Conservation (phyloP, 2,113 vertebrate genomes). For the Spea multiplicata region DNA sequence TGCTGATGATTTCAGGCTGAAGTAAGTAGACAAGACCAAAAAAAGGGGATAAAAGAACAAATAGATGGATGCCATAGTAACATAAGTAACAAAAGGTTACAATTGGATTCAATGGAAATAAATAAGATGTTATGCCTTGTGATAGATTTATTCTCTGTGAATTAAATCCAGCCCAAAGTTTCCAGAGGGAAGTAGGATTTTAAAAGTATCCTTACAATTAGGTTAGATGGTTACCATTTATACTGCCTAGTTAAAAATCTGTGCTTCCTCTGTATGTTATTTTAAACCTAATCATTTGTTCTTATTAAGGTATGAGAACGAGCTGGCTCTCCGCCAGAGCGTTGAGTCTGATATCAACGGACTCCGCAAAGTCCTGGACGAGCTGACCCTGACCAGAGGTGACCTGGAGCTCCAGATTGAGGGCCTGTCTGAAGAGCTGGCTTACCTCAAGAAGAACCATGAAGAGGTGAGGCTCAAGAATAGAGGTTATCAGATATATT, state of each 20-base stretch:
- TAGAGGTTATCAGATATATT: not conserved
- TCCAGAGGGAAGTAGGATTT: no score
- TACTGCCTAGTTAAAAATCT: no score
- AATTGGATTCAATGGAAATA: no score
- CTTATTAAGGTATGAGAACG: constrained; percentile 75
- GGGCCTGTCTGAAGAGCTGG: constrained; percentile 64
- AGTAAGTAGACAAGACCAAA: constrained; percentile 63
- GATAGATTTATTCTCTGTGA: not conserved
- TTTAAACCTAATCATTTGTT: no score
- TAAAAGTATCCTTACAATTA: no score
- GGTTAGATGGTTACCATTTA: no score
- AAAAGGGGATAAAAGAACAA: no score
- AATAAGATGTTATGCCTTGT: no score
- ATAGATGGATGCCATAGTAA: not conserved
- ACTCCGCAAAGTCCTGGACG: constrained; percentile 63
- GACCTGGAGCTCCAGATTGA: constrained; percentile 73
- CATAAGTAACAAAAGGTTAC: no score
- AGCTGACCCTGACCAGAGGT: constrained; percentile 65
- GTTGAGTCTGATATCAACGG: constrained; percentile 84
- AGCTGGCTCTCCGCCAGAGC: constrained; percentile 78
- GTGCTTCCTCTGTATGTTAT: no score
- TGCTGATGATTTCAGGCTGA: constrained; percentile 80
- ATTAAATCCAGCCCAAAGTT: no score
- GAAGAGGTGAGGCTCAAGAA: constrained; percentile 58
- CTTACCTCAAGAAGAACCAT: constrained; percentile 63